Base-by-base conservation (phyloP, 1,140 invertebrate species). In the Brachionus rubens region DNA sequence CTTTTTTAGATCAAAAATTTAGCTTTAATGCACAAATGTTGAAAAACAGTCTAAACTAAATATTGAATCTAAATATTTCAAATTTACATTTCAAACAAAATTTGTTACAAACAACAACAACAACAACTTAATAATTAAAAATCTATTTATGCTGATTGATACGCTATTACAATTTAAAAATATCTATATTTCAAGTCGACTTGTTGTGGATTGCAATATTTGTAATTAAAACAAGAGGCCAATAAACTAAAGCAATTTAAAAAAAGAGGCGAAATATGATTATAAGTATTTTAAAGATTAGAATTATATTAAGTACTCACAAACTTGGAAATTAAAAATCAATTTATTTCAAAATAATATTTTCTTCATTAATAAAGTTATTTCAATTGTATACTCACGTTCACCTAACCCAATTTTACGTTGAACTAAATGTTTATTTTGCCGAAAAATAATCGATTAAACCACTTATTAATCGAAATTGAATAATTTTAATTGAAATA, bases 1-100 rank as follows among this genome's bases (percentile, higher is more conserved):
- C 3, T 36, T 36, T 36, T 36, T 36, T 9, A 3, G 33, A 36
- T 36, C 33, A 5, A 36, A 36, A 36, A 36, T 9, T 36, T 36
- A 9, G 3, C 33, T 36, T n/a, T n/a, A n/a, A n/a, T n/a, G 9
- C 33, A 36, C 33, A 36, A 36, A 3, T 36, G n/a, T n/a, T n/a
- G n/a, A n/a, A n/a, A n/a, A n/a, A n/a, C n/a, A n/a, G n/a, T n/a
- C n/a, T n/a, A n/a, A n/a, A n/a, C n/a, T n/a, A n/a, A n/a, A n/a
- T n/a, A n/a, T n/a, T n/a, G n/a, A n/a, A n/a, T n/a, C n/a, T n/a
- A n/a, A n/a, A n/a, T n/a, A n/a, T n/a, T n/a, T n/a, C n/a, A n/a
- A n/a, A 59, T 59, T 59, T 59, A 59, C 54, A 59, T 59, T 59
- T 59, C 28, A 59, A 59, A 59, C 54, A 59, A 59, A 28, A 33